Evolutionary conservation across 2,797 vertebrate species (phyloP), one percentile per base, ranked within the genome.

Genomic region (Phataginus tetradactyla): DNA sequence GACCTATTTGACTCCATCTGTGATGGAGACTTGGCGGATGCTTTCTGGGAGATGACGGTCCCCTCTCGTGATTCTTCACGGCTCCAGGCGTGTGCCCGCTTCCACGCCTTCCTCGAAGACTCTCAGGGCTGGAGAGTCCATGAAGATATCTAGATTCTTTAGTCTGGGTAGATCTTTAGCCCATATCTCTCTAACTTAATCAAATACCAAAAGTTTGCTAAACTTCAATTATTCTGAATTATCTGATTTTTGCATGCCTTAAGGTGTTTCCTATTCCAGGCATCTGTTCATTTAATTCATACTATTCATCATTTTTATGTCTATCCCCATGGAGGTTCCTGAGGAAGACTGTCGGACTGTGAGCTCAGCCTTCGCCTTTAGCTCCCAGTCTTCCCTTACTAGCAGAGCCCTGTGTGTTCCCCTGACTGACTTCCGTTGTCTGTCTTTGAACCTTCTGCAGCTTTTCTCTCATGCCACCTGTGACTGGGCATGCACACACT

Each of bases 81-180:
- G 69, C 20, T 25, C 32, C 12, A 75, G 63, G 10, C 2, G 20
- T n/a, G 27, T 27, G 11, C 25, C 20, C 80, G 18, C 11, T 61
- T 32, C 29, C 10, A 39, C 20, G n/a, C 68, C 78, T 66, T 14
- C 57, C 34, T 83, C 61, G 86, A n/a, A 74, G 49, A 25, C n/a
- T 25, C 1, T 34, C 75, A 49, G 6, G 18, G 32, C 27, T 18
- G 34, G 29, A 59, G 91, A 87, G 91, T 74, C 39, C 53, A 74
- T 25, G 61, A 57, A 39, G 37, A 27, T 61, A 34, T 64, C 25
- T 51, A 51, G 39, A 37, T 39, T 92, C 90, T 61, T 86, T 12
- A 86, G 18, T 81, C n/a, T 77, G n/a, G 51, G 49, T 83, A 20
- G n/a, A 68, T 81, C 77, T 96, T 90, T 7, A 88, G 11, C 71